Evolutionary conservation across 35 echinoderm and acorn worm species (phyloP).

Genomic region (Ptychodera flava): DNA sequence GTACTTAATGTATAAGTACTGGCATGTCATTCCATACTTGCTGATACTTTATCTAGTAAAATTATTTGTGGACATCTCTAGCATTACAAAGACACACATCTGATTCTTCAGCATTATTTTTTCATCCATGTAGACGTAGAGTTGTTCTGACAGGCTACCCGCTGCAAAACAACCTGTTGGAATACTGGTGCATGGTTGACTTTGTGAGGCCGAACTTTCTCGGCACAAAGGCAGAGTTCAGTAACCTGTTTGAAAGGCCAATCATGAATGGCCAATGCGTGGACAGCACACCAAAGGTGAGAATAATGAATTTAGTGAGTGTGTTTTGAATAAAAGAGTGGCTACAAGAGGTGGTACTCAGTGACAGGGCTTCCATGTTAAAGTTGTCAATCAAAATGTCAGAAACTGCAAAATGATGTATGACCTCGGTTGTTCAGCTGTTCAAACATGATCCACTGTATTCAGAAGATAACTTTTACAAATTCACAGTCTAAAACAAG

Average conservation of each 20-base stretch:
- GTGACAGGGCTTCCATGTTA: not conserved
- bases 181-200: slow-evolving; percentile 99
- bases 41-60: too few species aligned
- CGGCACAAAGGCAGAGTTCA: slow-evolving; percentile 88
- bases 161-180: slow-evolving; percentile 88
- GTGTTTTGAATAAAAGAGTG: too few species aligned
- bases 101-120: not conserved
- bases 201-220: slow-evolving; percentile 96
- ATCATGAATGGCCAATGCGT: slow-evolving; percentile 89
- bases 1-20: too few species aligned
- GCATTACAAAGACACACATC: too few species aligned
- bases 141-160: slow-evolving; percentile 93
- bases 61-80: too few species aligned
- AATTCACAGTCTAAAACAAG: too few species aligned
- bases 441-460: too few species aligned
- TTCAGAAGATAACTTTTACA: too few species aligned
- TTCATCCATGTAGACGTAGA: slow-evolving; percentile 46
- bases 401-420: not conserved
- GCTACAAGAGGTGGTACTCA: not conserved
- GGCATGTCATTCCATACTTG: too few species aligned
- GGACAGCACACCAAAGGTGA: slow-evolving; percentile 87
- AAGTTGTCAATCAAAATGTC: not conserved
- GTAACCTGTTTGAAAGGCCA: slow-evolving; percentile 94
- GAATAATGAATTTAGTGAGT: too few species aligned
- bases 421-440: not conserved